phyloP scores from a whole-genome alignment of 1,140 invertebrate genomes.

The Drosophila obscura region DNA sequence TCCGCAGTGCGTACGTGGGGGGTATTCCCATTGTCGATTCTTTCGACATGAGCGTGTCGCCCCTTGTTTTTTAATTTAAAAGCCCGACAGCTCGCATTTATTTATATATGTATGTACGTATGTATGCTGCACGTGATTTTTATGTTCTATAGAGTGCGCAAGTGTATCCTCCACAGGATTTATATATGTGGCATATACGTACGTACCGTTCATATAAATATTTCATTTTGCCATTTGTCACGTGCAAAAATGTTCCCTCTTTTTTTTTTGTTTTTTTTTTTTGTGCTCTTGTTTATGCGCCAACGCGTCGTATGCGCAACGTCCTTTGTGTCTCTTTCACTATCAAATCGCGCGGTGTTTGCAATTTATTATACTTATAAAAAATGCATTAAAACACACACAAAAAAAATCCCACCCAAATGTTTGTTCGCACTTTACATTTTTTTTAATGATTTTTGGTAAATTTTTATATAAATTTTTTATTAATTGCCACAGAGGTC shows the following conservation, averaged over 20 bases:
- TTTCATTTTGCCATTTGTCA: constrained; percentile 80
- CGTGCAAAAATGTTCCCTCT: constrained; percentile 56
- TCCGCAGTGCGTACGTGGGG: too few species aligned
- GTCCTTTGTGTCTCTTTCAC: constrained; percentile 27
- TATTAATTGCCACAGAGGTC: constrained; percentile 22
- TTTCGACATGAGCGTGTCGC: too few species aligned
- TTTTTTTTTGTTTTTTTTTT: constrained; percentile 17
- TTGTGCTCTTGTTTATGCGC: constrained; percentile 61
- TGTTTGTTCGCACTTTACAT: constrained; percentile 8
- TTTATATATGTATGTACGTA: constrained; percentile 46
- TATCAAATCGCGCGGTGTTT: constrained; percentile 44
- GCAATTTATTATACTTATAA: constrained; percentile 27
- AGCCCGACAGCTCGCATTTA: constrained; percentile 71
- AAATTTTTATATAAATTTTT: constrained; percentile 2
- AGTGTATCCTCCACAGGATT: constrained; percentile 3
- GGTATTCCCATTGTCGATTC: too few species aligned
- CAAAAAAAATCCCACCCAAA: neutral
- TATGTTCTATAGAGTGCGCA: constrained; percentile 38
- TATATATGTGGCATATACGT: constrained; percentile 36
- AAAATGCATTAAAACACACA: constrained; percentile 32
- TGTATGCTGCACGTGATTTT: constrained; percentile 71
- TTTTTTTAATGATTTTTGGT: constrained; percentile 31
- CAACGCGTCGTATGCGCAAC: constrained; percentile 72
- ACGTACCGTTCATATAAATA: constrained; percentile 66
- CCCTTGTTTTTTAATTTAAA: constrained; percentile 73